Evolutionary conservation across 2,113 vertebrate species (phyloP), one percentile per base, ranked within the genome.

Genomic region (Rhabdomys dilectus): DNA sequence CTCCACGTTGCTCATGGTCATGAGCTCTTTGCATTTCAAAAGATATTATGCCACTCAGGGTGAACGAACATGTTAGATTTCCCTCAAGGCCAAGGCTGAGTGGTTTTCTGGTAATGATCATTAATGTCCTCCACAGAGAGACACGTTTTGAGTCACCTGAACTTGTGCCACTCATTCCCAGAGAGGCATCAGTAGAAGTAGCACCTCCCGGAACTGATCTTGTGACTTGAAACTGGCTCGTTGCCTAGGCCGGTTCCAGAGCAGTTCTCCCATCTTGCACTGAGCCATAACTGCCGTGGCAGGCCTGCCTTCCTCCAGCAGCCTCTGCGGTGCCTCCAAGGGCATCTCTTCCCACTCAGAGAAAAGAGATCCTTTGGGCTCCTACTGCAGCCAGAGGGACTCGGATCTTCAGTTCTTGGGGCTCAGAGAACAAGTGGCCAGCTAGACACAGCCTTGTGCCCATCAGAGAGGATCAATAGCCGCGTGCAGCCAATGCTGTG

Each of bases 51-150:
- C 89, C 58, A 78, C 93, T 87, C 88, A 89, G 64, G 88, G 56
- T 92, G 70, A 90, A 84, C 76, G 70, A 90, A 84, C 76, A 77
- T 70, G 93, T 92, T 89, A 91, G 66, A 96, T 81, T 51, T 92
- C 96, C 91, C 88, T 93, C 62, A 70, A 91, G 95, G 75, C 88
- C 88, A 90, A 90, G 66, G 53, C 91, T 97, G 96, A 95, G 88
- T 93, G 81, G 97, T 93, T 91, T 97, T 95, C 91, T 97, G 97
- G 92, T 97, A 95, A 96, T 96, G 88, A 97, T 85, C 76, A 82
- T 93, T 95, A 68, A 93, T 34, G n/a, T 92, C 77, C 96, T 42
- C 81, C 97, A 95, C 70, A 31, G 56, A 88, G 85, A 89, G 53
- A 97, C 81, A 91, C 72, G 88, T 64, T 94, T 78, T 96, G 96